phyloP scores from a whole-genome alignment of 2,888 invertebrate genomes.

The Ferdinandea cuprea region DNA sequence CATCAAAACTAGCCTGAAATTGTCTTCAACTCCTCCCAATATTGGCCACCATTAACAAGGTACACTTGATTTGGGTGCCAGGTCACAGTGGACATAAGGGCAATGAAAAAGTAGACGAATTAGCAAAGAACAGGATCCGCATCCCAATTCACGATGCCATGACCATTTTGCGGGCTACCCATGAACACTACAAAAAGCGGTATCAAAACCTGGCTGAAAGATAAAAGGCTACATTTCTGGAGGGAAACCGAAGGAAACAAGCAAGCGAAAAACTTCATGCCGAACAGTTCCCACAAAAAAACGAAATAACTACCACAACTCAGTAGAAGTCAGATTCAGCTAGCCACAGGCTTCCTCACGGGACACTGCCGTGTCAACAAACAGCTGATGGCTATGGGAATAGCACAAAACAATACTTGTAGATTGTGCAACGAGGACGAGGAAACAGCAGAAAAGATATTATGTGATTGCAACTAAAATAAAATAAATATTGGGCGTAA shows the following conservation, averaged over 20 bases:
- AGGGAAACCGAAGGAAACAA: background rate
- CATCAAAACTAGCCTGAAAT: too few relatives aligned
- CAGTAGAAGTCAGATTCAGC: background rate
- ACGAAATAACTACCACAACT: background rate
- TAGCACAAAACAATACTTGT: constrained; percentile 1
- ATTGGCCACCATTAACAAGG: too few relatives aligned
- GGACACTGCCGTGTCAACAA: constrained; percentile 3
- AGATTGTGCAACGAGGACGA: constrained; percentile 12
- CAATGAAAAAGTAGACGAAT: too few relatives aligned
- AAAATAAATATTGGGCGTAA: too few relatives aligned
- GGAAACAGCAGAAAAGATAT: constrained; percentile 17
- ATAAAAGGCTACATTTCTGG: background rate
- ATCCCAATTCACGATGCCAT: too few relatives aligned
- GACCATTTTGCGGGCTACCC: too few relatives aligned
- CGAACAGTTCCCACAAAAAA: background rate
- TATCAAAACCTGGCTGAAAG: background rate
- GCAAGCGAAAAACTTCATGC: background rate
- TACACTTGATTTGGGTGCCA: too few relatives aligned
- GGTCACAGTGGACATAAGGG: too few relatives aligned
- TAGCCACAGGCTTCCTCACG: background rate
- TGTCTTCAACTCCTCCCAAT: too few relatives aligned
- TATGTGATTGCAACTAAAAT: constrained; percentile 12
- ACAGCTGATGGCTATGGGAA: background rate
- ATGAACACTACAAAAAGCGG: too few relatives aligned
- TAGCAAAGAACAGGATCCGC: too few relatives aligned